A percentile compares a stretch with the other conserved stretches of the same genome.
Evolutionary conservation across 2,113 vertebrate genomes (phyloP).

Genomic region (Nymphicus hollandicus): DNA sequence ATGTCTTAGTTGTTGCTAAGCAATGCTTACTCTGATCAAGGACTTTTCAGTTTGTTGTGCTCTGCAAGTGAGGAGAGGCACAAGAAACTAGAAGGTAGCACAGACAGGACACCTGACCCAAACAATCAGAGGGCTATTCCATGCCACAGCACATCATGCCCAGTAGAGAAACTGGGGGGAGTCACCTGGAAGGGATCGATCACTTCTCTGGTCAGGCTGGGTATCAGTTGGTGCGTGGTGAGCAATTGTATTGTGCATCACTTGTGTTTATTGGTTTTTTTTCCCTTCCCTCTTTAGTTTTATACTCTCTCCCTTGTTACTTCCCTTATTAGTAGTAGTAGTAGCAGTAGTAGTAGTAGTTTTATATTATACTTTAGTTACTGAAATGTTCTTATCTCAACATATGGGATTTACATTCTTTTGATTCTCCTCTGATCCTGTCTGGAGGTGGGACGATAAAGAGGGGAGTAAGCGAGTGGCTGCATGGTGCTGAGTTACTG

Average conservation of each 20-base stretch:
- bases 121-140: not conserved
- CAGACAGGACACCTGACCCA: not conserved
- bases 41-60: not conserved
- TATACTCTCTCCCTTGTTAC: not conserved
- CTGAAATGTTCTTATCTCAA: not conserved
- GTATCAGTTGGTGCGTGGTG: not conserved
- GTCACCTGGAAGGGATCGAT: not conserved
- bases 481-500: not conserved
- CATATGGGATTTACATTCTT: not conserved
- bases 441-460: not conserved
- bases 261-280: not conserved
- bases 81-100: not conserved
- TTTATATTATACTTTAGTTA: not conserved
- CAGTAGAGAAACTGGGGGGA: not conserved
- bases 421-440: not conserved
- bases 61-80: not conserved
- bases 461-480: not conserved
- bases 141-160: not conserved
- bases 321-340: too few relatives aligned
- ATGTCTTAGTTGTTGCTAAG: not conserved
- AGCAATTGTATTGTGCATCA: not conserved
- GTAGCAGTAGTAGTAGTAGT: too few relatives aligned
- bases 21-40: not conserved
- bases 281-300: not conserved
- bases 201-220: not conserved